These are phyloP conservation scores for Chinchilla lanigera DNA, from an alignment of 2,113 vertebrate genomes.

Conservation along the genomic window DNA sequence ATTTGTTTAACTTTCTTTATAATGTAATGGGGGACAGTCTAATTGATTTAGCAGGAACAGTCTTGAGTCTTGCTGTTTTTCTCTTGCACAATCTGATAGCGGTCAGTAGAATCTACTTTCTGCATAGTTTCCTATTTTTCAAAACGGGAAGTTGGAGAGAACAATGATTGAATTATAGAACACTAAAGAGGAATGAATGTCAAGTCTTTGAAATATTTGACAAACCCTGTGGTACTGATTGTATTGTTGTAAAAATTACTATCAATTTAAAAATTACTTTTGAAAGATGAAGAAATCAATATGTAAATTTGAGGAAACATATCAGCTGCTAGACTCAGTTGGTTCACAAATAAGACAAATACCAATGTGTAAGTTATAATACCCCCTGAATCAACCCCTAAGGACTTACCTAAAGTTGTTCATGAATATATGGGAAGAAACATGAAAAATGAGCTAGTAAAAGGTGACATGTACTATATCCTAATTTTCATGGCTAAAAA, in stretches of 20 bases:
- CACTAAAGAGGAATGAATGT: not conserved
- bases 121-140: not conserved
- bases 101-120: not conserved
- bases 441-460: not conserved
- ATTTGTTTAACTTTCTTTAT: not conserved
- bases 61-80: not conserved
- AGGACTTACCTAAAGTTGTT: not conserved
- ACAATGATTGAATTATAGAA: not conserved
- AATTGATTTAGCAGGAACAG: rapidly evolving
- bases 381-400: not conserved
- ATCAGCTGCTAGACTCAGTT: not conserved
- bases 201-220: not conserved
- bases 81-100: not conserved
- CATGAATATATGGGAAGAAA: not conserved
- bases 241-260: not conserved
- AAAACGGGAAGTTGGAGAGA: not conserved
- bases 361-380: not conserved
- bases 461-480: not conserved
- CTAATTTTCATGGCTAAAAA: not conserved
- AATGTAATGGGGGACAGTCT: not conserved
- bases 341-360: not conserved
- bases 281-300: slow-evolving; percentile 38
- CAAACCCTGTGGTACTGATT: not conserved
- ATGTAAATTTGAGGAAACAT: not conserved
- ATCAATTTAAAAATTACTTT: not conserved